Evolutionary conservation across 2,888 invertebrate genomes (phyloP), one percentile per base, ranked within the genome.

Genomic region (Vesta saturnalis): DNA sequence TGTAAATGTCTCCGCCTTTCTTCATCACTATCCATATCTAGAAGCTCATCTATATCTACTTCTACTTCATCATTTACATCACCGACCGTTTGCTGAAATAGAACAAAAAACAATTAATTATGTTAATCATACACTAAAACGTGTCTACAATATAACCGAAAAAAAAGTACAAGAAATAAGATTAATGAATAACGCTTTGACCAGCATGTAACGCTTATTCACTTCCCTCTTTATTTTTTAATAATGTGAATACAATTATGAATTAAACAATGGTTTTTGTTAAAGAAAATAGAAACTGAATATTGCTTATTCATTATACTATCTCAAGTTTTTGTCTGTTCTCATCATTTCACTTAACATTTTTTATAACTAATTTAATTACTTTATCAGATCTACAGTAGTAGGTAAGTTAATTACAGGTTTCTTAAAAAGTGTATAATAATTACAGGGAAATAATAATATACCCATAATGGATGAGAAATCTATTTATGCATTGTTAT

Each of bases 1-100:
- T 90, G 88, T 84, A 94, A 89, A 87, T 93, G 93, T 83, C 88
- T 88, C 85, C 93, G 91, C 85, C 96, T 90, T 80, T 91, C 91
- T 75, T 91, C 91, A 82, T 96, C 96, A 81, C 91, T 92, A 84
- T 97, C 96, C 92, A 97, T 93, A 85, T 97, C 96, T 77, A 97
- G 89, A 76, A 97, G 89, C 88, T 97, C 96, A 86, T 97, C 97
- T 82, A 97, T 92, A 85, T 97, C 97, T 78, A 97, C 93, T 84
- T 96, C 96, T 76, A 96, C 94, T 86, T 92, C 91, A 77, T 87
- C 88, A 79, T 85, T 86, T 73, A 84, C 86, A 79, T 85, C 86
- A 63, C 87, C 89, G 77, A 82, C 80, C 76, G 81, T 77, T 79
- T 83, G 82, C 83, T 83, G 80, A 58, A 83, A 84, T 64, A 78